Evolutionary conservation across 2,797 vertebrate genomes (phyloP).

Genomic region (Brotula barbata): DNA sequence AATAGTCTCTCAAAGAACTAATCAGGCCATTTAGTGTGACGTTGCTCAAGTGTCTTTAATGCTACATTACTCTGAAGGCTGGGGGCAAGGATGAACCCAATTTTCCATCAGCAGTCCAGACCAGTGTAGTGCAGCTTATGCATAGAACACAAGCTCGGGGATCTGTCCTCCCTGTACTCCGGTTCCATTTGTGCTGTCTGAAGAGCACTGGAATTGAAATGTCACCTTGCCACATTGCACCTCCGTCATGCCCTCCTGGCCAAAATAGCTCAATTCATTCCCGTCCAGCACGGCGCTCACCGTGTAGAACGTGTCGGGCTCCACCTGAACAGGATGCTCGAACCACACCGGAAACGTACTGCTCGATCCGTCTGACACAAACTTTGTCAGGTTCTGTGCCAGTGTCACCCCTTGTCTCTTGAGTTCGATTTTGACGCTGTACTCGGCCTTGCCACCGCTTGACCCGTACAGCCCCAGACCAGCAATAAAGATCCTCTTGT

Average conservation of each 20-base stretch:
- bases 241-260: slow-evolving; percentile 98
- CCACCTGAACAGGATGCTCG: slow-evolving; percentile 95
- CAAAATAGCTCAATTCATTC: slow-evolving; percentile 97
- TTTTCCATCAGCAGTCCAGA: slow-evolving; percentile 58
- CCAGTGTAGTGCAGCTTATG: slow-evolving; percentile 69
- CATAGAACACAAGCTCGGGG: slow-evolving; percentile 98
- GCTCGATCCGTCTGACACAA: slow-evolving; percentile 93
- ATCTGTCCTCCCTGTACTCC: slow-evolving; percentile 99
- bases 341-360: slow-evolving; percentile 93
- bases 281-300: slow-evolving; percentile 94
- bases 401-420: slow-evolving; percentile 90
- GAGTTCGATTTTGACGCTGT: slow-evolving; percentile 91
- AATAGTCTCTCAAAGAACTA: slow-evolving; percentile 71
- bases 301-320: slow-evolving; percentile 95
- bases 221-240: slow-evolving; percentile 96
- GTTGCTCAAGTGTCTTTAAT: slow-evolving; percentile 70
- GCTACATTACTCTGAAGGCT: slow-evolving; percentile 75
- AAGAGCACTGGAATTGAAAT: slow-evolving; percentile 98
- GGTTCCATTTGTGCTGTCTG: slow-evolving; percentile 97
- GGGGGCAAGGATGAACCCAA: slow-evolving; percentile 32
- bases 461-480: slow-evolving; percentile 95
- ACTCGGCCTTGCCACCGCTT: slow-evolving; percentile 91
- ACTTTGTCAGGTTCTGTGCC: slow-evolving; percentile 89
- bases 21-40: slow-evolving; percentile 75
- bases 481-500: slow-evolving; percentile 91